Percentiles rank a stretch among this genome's conserved stretches.
Conservation (phyloP, 2,113 vertebrate genomes). For the Cheilinus undulatus region DNA sequence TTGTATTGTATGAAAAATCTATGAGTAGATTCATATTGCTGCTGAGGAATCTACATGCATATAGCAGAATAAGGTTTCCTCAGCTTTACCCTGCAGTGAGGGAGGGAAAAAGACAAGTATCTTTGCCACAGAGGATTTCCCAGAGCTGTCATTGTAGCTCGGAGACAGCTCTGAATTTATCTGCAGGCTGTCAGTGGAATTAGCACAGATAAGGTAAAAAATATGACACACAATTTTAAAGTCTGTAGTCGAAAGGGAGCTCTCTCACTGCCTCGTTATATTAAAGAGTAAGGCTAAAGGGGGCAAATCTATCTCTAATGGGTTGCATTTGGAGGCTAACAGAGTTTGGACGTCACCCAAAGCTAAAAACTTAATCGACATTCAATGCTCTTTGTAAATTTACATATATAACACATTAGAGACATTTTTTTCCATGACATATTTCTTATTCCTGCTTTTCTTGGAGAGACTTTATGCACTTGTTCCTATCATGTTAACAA, state of each 20-base stretch:
- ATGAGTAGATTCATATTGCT: not conserved
- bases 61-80: constrained; percentile 43
- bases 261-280: constrained; percentile 66
- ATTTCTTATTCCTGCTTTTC: constrained; percentile 15
- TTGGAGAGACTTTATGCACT: constrained; percentile 6
- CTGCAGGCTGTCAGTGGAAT: constrained; percentile 81
- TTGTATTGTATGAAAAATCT: constrained; percentile 9
- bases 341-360: constrained; percentile 63
- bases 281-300: constrained; percentile 65
- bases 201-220: constrained; percentile 81
- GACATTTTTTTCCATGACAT: constrained; percentile 49
- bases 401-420: constrained; percentile 42
- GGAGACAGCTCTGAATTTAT: constrained; percentile 81
- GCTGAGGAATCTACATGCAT: constrained; percentile 32
- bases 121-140: constrained; percentile 68
- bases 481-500: constrained; percentile 67
- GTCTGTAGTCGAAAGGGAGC: constrained; percentile 68
- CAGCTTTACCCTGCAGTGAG: constrained; percentile 30
- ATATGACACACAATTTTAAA: constrained; percentile 79
- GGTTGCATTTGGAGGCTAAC: constrained; percentile 57
- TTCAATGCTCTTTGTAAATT: constrained; percentile 57
- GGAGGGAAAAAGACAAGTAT: not conserved
- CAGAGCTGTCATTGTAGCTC: constrained; percentile 73
- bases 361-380: constrained; percentile 75
- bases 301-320: constrained; percentile 64